phyloP scores from a whole-genome alignment of 2,888 invertebrate species.

The Eledona agricola region DNA sequence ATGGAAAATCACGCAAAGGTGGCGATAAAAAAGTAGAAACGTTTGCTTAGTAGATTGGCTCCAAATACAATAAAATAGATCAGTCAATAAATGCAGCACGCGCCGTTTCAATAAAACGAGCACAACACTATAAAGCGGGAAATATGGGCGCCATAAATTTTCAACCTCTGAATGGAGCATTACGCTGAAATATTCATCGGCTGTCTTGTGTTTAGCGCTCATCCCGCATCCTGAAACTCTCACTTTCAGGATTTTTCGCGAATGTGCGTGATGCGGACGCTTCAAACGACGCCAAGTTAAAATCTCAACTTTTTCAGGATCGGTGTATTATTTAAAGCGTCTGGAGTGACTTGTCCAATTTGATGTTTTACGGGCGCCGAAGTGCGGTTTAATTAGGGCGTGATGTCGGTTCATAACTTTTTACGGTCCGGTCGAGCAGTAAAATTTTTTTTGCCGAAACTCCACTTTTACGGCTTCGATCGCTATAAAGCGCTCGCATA shows the following conservation, averaged over 20 bases:
- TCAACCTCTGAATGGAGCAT: conserved; percentile 13
- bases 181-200: conserved; percentile 13
- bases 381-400: conserved; percentile 16
- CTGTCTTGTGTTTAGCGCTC: background rate
- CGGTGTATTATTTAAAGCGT: conserved; percentile 9
- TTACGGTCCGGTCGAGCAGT: conserved; percentile 12
- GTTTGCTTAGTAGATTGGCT: conserved; percentile 30
- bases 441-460: conserved; percentile 17
- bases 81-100: conserved; percentile 28
- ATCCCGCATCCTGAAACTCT: too few relatives aligned
- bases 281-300: too few relatives aligned
- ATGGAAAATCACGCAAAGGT: conserved; percentile 4
- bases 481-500: conserved; percentile 9
- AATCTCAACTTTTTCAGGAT: background rate
- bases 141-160: conserved; percentile 30
- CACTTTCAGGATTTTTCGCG: too few relatives aligned
- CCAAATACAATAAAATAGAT: conserved; percentile 19
- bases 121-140: conserved; percentile 22
- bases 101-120: conserved; percentile 30
- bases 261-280: too few relatives aligned
- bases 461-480: conserved; percentile 19
- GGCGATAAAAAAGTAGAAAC: conserved; percentile 9
- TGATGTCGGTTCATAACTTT: conserved; percentile 19
- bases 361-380: conserved; percentile 7
- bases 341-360: conserved; percentile 5